These are phyloP conservation scores for Poecilia picta DNA, from an alignment of 2,797 vertebrate genomes.

Conservation along the genomic window DNA sequence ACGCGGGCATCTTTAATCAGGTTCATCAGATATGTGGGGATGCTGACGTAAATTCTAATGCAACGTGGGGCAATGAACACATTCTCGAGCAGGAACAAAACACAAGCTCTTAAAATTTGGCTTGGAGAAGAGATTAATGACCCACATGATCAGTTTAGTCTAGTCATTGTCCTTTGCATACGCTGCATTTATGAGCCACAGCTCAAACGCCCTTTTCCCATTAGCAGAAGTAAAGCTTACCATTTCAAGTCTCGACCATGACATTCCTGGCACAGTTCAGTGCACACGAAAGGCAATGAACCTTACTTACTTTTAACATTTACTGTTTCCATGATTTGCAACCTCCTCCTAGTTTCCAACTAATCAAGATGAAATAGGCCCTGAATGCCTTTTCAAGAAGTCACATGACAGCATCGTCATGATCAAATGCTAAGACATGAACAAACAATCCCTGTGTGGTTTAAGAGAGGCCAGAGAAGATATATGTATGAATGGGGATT, in stretches of 20 bases:
- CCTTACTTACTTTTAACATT: slow-evolving; percentile 70
- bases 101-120: slow-evolving; percentile 14
- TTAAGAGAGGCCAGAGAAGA: slow-evolving; percentile 62
- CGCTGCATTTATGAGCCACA: slow-evolving; percentile 51
- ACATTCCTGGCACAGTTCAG: slow-evolving; percentile 58
- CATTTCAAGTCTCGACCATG: slow-evolving; percentile 53
- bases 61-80: slow-evolving; percentile 2
- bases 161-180: slow-evolving; percentile 59
- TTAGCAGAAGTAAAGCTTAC: slow-evolving; percentile 56
- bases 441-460: slow-evolving; percentile 44
- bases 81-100: slow-evolving; percentile 10
- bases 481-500: slow-evolving; percentile 67
- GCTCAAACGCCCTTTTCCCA: slow-evolving; percentile 45
- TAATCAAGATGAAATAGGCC: slow-evolving; percentile 59
- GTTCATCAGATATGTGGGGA: slow-evolving; percentile 34
- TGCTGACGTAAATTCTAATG: slow-evolving; percentile 33
- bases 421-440: slow-evolving; percentile 54
- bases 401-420: slow-evolving; percentile 21
- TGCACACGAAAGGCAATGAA: slow-evolving; percentile 43
- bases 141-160: slow-evolving; percentile 64
- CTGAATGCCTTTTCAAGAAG: slow-evolving; percentile 10
- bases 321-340: slow-evolving; percentile 42
- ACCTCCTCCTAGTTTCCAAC: slow-evolving; percentile 40
- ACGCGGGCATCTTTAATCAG: slow-evolving; percentile 64
- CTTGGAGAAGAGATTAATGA: slow-evolving; percentile 68